Conservation (phyloP, 2,888 invertebrate species). For the Cheilosia grossa region DNA sequence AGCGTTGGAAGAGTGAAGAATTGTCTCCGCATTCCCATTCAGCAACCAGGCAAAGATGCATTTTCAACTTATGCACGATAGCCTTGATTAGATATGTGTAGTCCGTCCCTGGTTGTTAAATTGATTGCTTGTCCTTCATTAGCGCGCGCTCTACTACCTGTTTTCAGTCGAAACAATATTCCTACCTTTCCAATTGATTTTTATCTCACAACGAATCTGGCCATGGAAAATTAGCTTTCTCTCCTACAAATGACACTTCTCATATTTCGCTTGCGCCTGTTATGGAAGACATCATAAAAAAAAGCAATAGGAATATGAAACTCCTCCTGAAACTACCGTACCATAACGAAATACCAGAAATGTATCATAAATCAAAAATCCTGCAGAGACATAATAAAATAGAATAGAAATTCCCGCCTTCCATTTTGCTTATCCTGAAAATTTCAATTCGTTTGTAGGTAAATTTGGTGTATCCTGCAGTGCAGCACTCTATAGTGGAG, state of each 20-base stretch:
- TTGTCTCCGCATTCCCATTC: too few relatives aligned
- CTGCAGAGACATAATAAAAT: slow-evolving; percentile 1
- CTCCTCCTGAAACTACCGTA: background rate
- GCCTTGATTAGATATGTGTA: too few relatives aligned
- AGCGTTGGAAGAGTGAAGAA: too few relatives aligned
- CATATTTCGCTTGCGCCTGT: background rate
- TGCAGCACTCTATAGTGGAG: background rate
- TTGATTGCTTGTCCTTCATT: too few relatives aligned
- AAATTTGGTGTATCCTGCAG: slow-evolving; percentile 1
- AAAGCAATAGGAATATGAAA: background rate
- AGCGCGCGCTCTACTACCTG: too few relatives aligned
- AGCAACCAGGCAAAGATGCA: too few relatives aligned
- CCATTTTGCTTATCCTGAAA: background rate
- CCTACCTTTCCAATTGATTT: too few relatives aligned
- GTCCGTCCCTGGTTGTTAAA: too few relatives aligned
- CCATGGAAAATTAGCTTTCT: background rate
- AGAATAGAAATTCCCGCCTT: slow-evolving; percentile 8
- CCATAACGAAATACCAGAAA: slow-evolving; percentile 6
- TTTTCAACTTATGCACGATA: too few relatives aligned
- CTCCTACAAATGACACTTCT: background rate
- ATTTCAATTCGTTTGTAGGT: slow-evolving; percentile 4
- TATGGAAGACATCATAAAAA: background rate
- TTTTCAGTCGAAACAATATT: too few relatives aligned
- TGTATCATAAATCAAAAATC: slow-evolving; percentile 9
- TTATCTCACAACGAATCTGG: too few relatives aligned